Evolutionary conservation across 2,888 invertebrate genomes (phyloP).

Genomic region (Machimus rusticus): DNA sequence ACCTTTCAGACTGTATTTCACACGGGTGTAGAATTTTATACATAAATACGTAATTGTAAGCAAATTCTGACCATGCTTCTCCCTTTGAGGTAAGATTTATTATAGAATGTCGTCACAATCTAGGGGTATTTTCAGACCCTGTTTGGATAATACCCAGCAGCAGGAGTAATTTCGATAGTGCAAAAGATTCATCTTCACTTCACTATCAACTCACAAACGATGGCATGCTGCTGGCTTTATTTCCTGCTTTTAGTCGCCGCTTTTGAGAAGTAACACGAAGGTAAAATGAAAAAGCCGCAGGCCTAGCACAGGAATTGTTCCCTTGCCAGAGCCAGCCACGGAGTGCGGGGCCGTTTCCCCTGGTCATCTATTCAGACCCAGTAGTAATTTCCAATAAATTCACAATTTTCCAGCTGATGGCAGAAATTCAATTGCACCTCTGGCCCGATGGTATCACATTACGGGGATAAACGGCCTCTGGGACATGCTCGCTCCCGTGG

Average conservation of each 20-base stretch:
- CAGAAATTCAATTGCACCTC: slow-evolving; percentile 25
- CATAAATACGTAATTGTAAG: no score
- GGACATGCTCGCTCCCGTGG: not conserved
- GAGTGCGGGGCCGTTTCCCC: not conserved
- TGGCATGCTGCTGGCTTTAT: not conserved
- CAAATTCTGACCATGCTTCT: no score
- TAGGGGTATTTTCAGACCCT: not conserved
- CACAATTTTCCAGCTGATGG: not conserved
- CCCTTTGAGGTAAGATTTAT: no score
- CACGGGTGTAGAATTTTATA: no score
- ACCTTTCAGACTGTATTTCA: no score
- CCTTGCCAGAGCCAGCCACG: not conserved
- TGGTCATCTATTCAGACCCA: not conserved
- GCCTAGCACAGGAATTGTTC: not conserved
- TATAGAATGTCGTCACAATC: not conserved
- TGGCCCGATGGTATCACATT: not conserved
- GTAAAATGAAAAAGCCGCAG: not conserved
- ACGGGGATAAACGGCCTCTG: not conserved
- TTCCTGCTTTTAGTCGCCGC: not conserved
- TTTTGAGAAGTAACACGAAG: not conserved
- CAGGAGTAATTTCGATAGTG: not conserved
- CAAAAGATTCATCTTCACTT: not conserved
- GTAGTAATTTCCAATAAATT: not conserved
- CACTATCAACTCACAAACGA: not conserved
- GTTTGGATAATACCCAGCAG: not conserved